These are phyloP conservation scores for Osedax frankpressi DNA, from an alignment of 2,888 invertebrate species.

Conservation along the genomic window DNA sequence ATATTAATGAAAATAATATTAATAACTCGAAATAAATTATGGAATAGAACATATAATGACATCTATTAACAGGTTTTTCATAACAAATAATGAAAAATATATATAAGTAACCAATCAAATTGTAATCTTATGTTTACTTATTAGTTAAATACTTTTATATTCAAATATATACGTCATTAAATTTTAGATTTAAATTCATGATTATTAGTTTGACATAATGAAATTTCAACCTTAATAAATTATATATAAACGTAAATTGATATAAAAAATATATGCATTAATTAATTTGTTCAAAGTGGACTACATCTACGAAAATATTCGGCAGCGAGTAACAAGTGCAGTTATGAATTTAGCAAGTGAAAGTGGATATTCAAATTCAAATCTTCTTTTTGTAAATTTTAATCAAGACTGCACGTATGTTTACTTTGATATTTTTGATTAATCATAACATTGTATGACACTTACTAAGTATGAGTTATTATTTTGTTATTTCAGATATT, in stretches of 20 bases:
- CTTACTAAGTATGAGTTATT: too few relatives aligned
- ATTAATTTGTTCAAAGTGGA: slow-evolving; percentile 18
- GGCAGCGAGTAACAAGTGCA: slow-evolving; percentile 51
- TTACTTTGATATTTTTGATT: neutral
- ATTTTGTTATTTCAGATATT: too few relatives aligned
- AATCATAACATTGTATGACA: too few relatives aligned
- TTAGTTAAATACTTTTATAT: neutral
- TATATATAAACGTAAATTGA: too few relatives aligned
- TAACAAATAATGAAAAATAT: neutral
- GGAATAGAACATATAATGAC: too few relatives aligned
- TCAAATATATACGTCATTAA: neutral
- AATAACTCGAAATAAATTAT: too few relatives aligned
- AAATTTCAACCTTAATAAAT: too few relatives aligned
- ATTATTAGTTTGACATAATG: too few relatives aligned
- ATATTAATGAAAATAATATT: too few relatives aligned
- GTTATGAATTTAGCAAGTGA: slow-evolving; percentile 73
- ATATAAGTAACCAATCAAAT: neutral
- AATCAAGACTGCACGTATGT: slow-evolving; percentile 97
- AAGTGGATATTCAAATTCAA: slow-evolving; percentile 58
- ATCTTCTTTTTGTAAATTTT: slow-evolving; percentile 84
- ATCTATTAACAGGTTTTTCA: too few relatives aligned
- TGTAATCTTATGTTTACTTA: neutral
- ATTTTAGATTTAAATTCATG: too few relatives aligned
- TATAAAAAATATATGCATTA: too few relatives aligned
- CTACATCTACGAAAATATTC: slow-evolving; percentile 14